Conservation (phyloP, 35 echinoderm and acorn worm genomes). For the Heliocidaris erythrogramma region DNA sequence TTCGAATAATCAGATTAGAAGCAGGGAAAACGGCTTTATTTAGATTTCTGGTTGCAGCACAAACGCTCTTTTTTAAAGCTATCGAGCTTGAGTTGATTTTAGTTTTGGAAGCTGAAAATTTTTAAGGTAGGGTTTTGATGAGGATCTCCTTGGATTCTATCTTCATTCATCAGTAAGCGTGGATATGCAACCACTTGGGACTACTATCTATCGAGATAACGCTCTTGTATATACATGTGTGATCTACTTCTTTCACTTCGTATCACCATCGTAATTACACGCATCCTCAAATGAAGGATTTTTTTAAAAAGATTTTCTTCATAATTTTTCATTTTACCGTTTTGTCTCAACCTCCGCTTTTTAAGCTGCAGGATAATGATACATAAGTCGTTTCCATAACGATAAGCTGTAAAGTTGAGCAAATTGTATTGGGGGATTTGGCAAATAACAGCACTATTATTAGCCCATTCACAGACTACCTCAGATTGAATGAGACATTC, state of each 20-base stretch:
- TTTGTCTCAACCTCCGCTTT: neutral
- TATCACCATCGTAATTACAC: neutral
- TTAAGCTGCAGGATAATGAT: conserved; percentile 4
- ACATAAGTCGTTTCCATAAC: neutral
- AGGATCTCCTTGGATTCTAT: neutral
- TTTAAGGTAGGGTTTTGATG: neutral
- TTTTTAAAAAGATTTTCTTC: neutral
- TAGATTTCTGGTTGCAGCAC: too few relatives aligned
- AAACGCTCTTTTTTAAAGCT: neutral
- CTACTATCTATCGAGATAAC: neutral
- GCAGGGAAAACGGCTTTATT: too few relatives aligned
- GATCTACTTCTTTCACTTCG: neutral
- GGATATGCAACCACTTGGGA: neutral
- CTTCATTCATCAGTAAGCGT: neutral
- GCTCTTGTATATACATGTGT: neutral
- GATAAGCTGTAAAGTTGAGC: neutral
- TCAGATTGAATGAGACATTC: neutral
- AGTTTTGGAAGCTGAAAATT: neutral
- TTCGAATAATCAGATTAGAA: too few relatives aligned
- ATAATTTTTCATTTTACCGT: neutral
- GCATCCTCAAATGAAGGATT: neutral
- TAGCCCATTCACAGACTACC: neutral
- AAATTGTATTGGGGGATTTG: neutral
- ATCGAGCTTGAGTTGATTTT: neutral
- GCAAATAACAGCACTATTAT: neutral